Percentiles rank a stretch among this genome's conserved stretches.
These are phyloP conservation scores for Eubucco bourcierii DNA, from an alignment of 2,113 vertebrate genomes.

Conservation along the genomic window DNA sequence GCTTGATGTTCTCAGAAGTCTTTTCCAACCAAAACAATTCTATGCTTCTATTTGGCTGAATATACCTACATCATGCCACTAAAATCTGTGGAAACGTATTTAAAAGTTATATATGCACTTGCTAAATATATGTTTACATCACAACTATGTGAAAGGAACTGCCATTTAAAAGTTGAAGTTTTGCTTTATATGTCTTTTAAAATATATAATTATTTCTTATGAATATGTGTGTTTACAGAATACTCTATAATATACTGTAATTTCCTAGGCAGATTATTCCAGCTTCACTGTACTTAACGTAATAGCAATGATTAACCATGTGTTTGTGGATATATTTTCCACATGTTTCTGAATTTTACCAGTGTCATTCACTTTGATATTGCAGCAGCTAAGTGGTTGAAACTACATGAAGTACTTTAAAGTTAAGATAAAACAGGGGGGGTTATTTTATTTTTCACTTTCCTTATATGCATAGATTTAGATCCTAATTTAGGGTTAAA, in stretches of 20 bases:
- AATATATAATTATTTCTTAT: slow-evolving; percentile 32
- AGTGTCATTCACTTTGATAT: not conserved
- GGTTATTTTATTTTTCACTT: not conserved
- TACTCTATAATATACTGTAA: not conserved
- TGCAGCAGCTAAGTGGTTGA: not conserved
- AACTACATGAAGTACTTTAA: not conserved
- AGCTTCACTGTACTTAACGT: not conserved
- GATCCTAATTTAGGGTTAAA: not conserved
- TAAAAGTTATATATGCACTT: not conserved
- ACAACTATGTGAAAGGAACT: not conserved
- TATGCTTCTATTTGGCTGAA: not conserved
- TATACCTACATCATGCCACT: not conserved
- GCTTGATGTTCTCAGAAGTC: no score
- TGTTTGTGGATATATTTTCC: not conserved
- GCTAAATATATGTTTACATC: not conserved
- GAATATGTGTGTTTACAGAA: not conserved
- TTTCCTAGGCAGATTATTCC: slow-evolving; percentile 30
- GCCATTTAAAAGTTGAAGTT: not conserved
- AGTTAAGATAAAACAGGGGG: not conserved
- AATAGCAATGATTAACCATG: slow-evolving; percentile 33
- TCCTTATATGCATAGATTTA: not conserved
- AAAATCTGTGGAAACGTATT: not conserved
- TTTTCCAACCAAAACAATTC: no score
- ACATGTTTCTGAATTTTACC: not conserved
- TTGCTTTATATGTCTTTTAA: not conserved